Base-by-base conservation (phyloP, 2,888 invertebrate species). In the Mythimna lalbum region DNA sequence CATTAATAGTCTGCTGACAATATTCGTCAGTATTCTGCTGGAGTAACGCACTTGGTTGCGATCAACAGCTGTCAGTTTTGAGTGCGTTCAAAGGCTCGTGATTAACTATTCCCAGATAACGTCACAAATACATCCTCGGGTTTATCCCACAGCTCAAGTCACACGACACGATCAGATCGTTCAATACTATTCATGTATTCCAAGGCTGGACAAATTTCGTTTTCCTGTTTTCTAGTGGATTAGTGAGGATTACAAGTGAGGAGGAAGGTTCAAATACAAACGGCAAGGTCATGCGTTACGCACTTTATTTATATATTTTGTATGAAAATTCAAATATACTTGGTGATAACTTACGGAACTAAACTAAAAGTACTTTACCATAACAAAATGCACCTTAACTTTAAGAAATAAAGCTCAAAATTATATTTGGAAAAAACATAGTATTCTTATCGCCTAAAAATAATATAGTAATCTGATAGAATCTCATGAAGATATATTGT, bases 361-460 rank as follows among this genome's bases (percentile, higher is more conserved):
- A 79, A 69, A 70, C 49, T 52, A 56, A 78, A 76, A 68, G 65
- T 64, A 55, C 64, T 64, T 64, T 61, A 67, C 73, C 66, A 63
- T 79, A 78, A 83, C 76, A 78, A 83, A 85, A 87, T 86, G 82
- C 82, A 81, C 74, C 83, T 82, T 82, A 80, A 9, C 0, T 0
- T 62, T 66, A 68, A 36, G 27, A 31, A 61, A 87, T 86, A 87
- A 85, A 87, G 80, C 78, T 82, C 70, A 74, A 78, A 79, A 72
- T 81, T 57, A 84, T 73, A 76, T 86, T 74, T 80, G 78, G 69
- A 77, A 61, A 62, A 64, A 66, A 71, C 47, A 49, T 63, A 69
- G 55, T 68, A 65, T 33, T 33, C 60, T 70, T 71, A 80, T 71
- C 52, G 21, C 39, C 53, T 79, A 69, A 17, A 82, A 78, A 71